Evolutionary conservation across 2,888 invertebrate genomes (phyloP).

Genomic region (Anodontia alba): DNA sequence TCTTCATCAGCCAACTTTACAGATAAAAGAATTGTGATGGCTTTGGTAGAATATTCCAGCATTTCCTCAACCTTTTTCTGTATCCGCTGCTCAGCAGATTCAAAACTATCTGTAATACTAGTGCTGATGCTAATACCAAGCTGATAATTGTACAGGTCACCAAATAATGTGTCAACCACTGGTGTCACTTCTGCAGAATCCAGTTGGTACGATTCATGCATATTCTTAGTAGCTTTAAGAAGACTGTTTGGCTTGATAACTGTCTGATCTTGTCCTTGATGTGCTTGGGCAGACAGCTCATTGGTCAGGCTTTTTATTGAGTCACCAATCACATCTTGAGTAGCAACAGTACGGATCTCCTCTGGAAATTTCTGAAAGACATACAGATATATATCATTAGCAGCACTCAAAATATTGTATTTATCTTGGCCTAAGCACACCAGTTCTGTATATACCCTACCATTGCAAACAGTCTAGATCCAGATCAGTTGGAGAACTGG

Average conservation of each 20-base stretch:
- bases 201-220: conserved; percentile 49
- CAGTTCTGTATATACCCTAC: too few species aligned
- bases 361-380: conserved; percentile 64
- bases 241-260: conserved; percentile 63
- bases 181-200: conserved; percentile 36
- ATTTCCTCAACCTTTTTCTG: conserved; percentile 54
- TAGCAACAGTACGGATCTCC: conserved; percentile 64
- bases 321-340: conserved; percentile 33
- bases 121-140: conserved; percentile 42
- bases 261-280: conserved; percentile 60
- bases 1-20: conserved; percentile 65
- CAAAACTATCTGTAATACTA: conserved; percentile 16
- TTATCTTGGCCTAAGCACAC: too few species aligned
- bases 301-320: conserved; percentile 55
- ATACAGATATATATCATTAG: too few species aligned
- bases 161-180: conserved; percentile 46
- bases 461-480: too few species aligned
- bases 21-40: conserved; percentile 61
- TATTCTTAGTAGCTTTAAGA: conserved; percentile 56
- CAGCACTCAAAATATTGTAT: too few species aligned
- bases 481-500: too few species aligned
- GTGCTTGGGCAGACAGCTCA: conserved; percentile 48
- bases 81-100: conserved; percentile 47
- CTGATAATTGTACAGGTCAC: conserved; percentile 32
- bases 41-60: conserved; percentile 51